phyloP scores from a whole-genome alignment of 2,888 invertebrate species.

The Dyspetes luteomarginatus region DNA sequence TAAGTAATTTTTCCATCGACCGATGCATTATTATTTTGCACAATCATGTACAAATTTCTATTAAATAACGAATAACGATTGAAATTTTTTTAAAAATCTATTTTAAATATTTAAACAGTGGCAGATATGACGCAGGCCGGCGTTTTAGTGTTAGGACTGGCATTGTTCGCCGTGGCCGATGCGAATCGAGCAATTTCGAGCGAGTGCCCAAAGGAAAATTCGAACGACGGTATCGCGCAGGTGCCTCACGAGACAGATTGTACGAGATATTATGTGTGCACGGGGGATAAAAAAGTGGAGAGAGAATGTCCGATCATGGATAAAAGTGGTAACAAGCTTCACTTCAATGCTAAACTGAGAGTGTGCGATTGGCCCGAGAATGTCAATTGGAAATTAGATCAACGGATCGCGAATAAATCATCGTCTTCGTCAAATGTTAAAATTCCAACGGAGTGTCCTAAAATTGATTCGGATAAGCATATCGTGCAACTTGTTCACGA shows the following conservation, averaged over 20 bases:
- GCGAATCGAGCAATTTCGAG: not conserved
- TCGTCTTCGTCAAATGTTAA: constrained; percentile 19
- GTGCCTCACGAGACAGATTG: constrained; percentile 68
- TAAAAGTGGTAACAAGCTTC: constrained; percentile 26
- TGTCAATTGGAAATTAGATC: constrained; percentile 67
- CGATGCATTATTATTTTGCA: not conserved
- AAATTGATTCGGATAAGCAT: not conserved
- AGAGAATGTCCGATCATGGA: constrained; percentile 62
- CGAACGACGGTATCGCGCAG: constrained; percentile 31
- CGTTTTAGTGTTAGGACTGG: not conserved
- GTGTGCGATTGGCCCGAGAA: constrained; percentile 65
- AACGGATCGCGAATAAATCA: not conserved
- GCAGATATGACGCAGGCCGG: not conserved
- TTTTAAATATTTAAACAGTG: constrained; percentile 7
- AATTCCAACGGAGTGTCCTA: constrained; percentile 49
- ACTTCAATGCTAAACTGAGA: constrained; percentile 59
- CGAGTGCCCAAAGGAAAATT: constrained; percentile 60
- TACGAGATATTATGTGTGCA: constrained; percentile 71
- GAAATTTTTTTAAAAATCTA: no score
- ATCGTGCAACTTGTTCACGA: constrained; percentile 64
- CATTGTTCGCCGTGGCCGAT: not conserved
- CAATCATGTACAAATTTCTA: no score
- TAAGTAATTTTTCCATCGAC: constrained; percentile 25
- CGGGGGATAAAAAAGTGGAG: constrained; percentile 45
- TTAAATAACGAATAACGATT: no score